Evolutionary conservation across 2,888 invertebrate genomes (phyloP), one percentile per base, ranked within the genome.

Genomic region (Chalcosyrphus nemorum): DNA sequence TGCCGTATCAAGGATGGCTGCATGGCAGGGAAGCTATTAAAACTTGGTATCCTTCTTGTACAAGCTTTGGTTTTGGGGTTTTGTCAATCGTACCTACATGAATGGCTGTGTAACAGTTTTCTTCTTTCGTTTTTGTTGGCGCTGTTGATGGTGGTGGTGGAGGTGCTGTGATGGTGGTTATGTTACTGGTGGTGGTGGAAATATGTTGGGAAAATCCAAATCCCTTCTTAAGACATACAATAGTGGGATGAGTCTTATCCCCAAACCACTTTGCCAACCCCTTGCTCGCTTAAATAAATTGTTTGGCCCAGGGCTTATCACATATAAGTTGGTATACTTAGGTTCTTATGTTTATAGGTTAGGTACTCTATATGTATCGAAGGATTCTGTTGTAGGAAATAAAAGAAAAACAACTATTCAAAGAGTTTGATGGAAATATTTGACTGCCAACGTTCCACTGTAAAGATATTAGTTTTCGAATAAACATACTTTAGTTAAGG

Each of bases 41-140:
- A 84, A 84, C 57, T 84, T 84, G 84, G 80, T 84, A 84, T 84
- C 84, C 84, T 84, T 80, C 84, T 84, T 84, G 80, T 84, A 80
- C 63, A 70, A 80, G 80, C 70, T 84, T 80, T 84, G 84, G 84
- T 80, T 80, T 84, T 78, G 84, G 80, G 80, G 74, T 84, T 84
- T 80, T 84, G 84, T 84, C 84, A 84, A 84, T 84, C 80, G 74
- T 80, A 77, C 66, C 68, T 78, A 66, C 81, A 77, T 54, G 59
- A 66, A 82, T 72, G 29, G 61, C 82, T 82, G 57, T 82, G 57
- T 54, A 77, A 66, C 81, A 54, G 77, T 82, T 77, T 61, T 52
- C 45, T 72, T 71, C 45, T 72, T 71, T 19, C 65, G 56, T 81
- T 77, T 66, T 71, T 81, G 63, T 71, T 71, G 15, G 35, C 43